phyloP scores from a whole-genome alignment of 2,888 invertebrate species.

The Platerodrilus igneus region DNA sequence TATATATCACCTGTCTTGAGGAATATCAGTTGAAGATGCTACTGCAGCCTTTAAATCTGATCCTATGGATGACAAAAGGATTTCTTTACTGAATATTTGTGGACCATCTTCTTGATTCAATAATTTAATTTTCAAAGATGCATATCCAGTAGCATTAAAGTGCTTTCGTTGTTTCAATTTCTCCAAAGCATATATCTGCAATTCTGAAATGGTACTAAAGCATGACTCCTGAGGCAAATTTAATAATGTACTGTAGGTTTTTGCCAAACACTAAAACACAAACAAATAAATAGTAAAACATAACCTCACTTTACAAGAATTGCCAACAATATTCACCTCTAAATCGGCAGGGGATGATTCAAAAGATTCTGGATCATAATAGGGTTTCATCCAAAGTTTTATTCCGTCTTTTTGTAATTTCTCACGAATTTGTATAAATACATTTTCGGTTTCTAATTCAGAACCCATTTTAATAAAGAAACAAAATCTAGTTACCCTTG shows the following conservation, averaged over 20 bases:
- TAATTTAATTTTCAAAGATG: constrained; percentile 66
- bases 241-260: constrained; percentile 55
- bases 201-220: constrained; percentile 54
- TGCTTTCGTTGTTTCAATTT: constrained; percentile 65
- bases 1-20: constrained; percentile 46
- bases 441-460: constrained; percentile 52
- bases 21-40: constrained; percentile 49
- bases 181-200: constrained; percentile 67
- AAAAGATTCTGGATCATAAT: constrained; percentile 53
- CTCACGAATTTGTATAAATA: constrained; percentile 61
- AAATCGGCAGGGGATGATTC: constrained; percentile 47
- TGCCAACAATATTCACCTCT: constrained; percentile 46
- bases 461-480: constrained; percentile 32
- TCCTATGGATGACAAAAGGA: constrained; percentile 53
- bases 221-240: constrained; percentile 53
- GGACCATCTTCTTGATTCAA: constrained; percentile 54
- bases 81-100: constrained; percentile 52
- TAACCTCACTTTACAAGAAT: constrained; percentile 22
- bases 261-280: constrained; percentile 57
- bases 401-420: constrained; percentile 63
- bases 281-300: constrained; percentile 13
- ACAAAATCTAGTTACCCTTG: too few species aligned
- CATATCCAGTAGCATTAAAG: constrained; percentile 66
- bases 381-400: constrained; percentile 74
- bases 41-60: constrained; percentile 55